These are phyloP conservation scores for Sepiola atlantica DNA, from an alignment of 2,888 invertebrate genomes.

Conservation along the genomic window DNA sequence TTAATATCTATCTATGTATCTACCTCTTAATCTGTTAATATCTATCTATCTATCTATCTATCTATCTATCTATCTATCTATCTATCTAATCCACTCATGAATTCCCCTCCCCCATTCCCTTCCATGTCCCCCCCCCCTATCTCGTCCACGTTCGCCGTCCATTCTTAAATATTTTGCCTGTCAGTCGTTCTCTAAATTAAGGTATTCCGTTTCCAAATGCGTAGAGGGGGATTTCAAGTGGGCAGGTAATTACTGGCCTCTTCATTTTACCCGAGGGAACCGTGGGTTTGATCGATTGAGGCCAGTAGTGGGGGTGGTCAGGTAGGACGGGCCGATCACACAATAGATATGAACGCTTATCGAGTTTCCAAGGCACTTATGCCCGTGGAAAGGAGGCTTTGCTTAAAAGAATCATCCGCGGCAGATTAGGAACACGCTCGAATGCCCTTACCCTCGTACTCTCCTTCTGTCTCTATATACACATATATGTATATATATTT, in stretches of 20 bases:
- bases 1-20: no score
- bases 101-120: no score
- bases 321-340: neutral
- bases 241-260: neutral
- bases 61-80: neutral
- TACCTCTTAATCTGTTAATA: no score
- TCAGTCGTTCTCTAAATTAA: neutral
- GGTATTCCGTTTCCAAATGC: neutral
- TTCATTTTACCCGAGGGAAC: neutral
- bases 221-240: neutral
- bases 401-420: neutral
- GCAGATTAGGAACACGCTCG: neutral
- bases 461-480: no score
- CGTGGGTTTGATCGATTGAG: neutral
- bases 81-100: neutral
- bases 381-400: neutral
- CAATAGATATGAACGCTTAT: neutral
- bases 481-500: no score
- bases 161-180: neutral
- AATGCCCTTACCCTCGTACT: neutral
- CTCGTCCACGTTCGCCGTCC: neutral
- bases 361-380: neutral
- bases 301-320: neutral
- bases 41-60: no score
- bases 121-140: neutral